phyloP scores from a whole-genome alignment of 1,140 invertebrate species.

The Conus betulinus region DNA sequence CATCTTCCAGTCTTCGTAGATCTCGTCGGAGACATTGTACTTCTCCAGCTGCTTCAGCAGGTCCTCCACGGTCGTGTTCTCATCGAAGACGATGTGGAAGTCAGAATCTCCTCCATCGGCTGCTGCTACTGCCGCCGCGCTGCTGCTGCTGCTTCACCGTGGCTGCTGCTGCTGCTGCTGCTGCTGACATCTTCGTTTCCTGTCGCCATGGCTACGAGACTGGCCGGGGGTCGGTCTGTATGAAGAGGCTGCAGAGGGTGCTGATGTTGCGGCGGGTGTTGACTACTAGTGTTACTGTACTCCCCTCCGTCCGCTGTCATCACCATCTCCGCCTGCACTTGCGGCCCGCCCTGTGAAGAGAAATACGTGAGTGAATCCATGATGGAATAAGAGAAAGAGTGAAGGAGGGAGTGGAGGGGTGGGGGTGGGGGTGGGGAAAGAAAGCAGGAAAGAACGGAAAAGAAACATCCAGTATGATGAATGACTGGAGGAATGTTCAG shows the following conservation, averaged over 20 bases:
- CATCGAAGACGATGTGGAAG: not conserved
- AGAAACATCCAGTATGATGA: not conserved
- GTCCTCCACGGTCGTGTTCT: not conserved
- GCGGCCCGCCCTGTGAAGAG: not conserved
- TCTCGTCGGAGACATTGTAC: not conserved
- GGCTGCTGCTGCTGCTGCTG: not conserved
- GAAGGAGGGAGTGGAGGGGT: not conserved
- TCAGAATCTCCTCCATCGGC: not conserved
- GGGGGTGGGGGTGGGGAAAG: too few species aligned
- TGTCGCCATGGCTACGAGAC: not conserved
- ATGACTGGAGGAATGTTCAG: not conserved
- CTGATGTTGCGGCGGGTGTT: not conserved
- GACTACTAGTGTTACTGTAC: not conserved
- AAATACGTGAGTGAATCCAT: too few species aligned
- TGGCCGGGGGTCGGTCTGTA: not conserved
- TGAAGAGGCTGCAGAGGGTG: not conserved
- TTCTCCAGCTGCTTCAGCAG: not conserved
- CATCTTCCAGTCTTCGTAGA: constrained; percentile 44
- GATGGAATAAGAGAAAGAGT: not conserved
- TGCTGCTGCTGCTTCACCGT: not conserved
- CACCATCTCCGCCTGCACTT: not conserved
- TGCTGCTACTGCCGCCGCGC: not conserved
- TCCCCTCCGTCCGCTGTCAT: not conserved
- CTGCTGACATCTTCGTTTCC: not conserved
- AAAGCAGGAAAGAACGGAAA: not conserved